Evolutionary conservation across 2,113 vertebrate genomes (phyloP).

Genomic region (Meleagris gallopavo): DNA sequence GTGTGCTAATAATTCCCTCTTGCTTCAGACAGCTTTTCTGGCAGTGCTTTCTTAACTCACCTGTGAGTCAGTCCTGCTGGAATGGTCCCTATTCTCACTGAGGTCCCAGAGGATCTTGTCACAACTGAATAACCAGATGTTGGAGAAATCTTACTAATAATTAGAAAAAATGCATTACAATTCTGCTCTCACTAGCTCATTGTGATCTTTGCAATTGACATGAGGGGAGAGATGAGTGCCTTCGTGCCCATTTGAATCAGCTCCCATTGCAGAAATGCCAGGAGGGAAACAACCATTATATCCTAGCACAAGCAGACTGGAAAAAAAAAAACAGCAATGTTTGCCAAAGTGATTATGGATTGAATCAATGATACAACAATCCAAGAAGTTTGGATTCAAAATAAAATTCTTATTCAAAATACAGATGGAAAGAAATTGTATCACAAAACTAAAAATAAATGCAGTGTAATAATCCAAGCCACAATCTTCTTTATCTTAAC

Average conservation of each 20-base stretch:
- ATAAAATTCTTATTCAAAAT: background rate
- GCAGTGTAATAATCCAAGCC: background rate
- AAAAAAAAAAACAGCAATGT: background rate
- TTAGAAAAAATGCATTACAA: background rate
- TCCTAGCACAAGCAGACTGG: background rate
- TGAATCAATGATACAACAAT: background rate
- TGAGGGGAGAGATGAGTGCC: background rate
- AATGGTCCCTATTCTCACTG: background rate
- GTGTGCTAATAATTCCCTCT: background rate
- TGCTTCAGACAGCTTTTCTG: background rate
- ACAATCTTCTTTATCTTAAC: background rate
- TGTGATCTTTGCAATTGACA: background rate
- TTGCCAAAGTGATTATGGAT: background rate
- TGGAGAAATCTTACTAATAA: background rate
- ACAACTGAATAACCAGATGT: background rate
- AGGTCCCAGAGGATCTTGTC: background rate
- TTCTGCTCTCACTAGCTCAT: background rate
- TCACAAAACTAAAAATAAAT: background rate
- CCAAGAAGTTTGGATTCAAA: background rate
- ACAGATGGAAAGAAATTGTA: background rate
- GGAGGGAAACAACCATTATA: background rate
- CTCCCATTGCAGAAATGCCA: background rate
- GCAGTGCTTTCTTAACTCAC: background rate
- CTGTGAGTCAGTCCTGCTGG: background rate
- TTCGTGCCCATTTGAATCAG: background rate